Percentiles rank a stretch among this genome's conserved stretches.
phyloP scores from a whole-genome alignment of 1,140 invertebrate species.

The Eupristina koningsbergeri region DNA sequence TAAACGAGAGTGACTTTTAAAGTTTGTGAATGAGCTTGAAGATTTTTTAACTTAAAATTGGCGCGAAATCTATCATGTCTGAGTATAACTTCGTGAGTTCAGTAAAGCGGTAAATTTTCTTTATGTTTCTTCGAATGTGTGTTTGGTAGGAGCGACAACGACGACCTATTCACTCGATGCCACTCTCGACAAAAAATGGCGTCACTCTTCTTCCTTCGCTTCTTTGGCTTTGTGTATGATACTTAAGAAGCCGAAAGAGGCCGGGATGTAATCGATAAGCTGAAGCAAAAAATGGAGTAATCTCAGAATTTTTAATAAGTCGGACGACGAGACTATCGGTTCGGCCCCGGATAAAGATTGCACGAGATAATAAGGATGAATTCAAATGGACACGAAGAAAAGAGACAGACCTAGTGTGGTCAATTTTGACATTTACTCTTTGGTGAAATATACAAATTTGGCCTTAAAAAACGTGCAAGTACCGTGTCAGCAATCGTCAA shows the following conservation, averaged over 20 bases:
- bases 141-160: neutral
- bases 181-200: neutral
- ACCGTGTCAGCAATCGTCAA: no score
- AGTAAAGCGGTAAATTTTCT: constrained; percentile 47
- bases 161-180: neutral
- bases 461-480: no score
- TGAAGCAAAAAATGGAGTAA: neutral
- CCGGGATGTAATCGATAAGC: neutral
- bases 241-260: neutral
- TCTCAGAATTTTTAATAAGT: neutral
- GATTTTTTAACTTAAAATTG: neutral
- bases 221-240: neutral
- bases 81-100: constrained; percentile 10
- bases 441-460: no score
- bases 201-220: neutral
- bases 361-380: no score
- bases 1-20: neutral
- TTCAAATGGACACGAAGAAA: no score
- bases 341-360: no score
- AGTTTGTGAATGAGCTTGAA: neutral
- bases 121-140: constrained; percentile 3
- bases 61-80: neutral
- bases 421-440: no score
- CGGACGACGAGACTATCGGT: no score
- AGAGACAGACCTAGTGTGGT: no score